These are phyloP conservation scores for Aldabrachelys gigantea DNA, from an alignment of 2,113 vertebrate genomes.

Conservation along the genomic window DNA sequence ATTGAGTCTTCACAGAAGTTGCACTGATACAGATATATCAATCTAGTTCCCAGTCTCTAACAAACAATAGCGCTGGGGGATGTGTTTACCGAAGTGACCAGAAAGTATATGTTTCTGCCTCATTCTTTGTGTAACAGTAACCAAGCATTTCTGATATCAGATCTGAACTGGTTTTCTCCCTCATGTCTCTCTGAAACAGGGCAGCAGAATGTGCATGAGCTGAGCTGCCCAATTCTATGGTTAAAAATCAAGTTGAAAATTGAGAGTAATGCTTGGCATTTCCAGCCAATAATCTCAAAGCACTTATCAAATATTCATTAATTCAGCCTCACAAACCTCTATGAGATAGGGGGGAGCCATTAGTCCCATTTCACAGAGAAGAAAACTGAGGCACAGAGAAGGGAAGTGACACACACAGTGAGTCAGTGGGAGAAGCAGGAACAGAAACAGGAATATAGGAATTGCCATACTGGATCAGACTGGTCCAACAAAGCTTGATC, in stretches of 20 bases:
- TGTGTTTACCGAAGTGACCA: not conserved
- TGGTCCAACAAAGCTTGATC: not conserved
- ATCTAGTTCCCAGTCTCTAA: constrained; percentile 37
- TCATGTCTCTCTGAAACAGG: not conserved
- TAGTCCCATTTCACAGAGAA: not conserved
- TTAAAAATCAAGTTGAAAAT: constrained; percentile 7
- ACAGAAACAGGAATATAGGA: not conserved
- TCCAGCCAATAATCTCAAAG: not conserved
- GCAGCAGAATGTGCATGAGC: not conserved
- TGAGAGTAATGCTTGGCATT: not conserved
- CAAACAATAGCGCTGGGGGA: not conserved
- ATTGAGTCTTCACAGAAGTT: constrained; percentile 33
- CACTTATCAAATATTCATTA: constrained; percentile 8
- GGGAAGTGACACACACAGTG: not conserved
- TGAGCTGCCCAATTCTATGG: not conserved
- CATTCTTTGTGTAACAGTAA: not conserved
- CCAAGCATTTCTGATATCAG: not conserved
- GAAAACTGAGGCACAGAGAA: constrained; percentile 2
- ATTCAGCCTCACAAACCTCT: not conserved
- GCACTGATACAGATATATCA: constrained; percentile 26
- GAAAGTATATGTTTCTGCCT: not conserved
- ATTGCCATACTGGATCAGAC: not conserved
- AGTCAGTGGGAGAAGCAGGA: not conserved
- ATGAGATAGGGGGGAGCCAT: not conserved
- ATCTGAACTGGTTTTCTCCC: not conserved